Percentiles rank a stretch among this genome's conserved stretches.
phyloP scores from a whole-genome alignment of 1,140 invertebrate genomes.

The Eciton burchellii region DNA sequence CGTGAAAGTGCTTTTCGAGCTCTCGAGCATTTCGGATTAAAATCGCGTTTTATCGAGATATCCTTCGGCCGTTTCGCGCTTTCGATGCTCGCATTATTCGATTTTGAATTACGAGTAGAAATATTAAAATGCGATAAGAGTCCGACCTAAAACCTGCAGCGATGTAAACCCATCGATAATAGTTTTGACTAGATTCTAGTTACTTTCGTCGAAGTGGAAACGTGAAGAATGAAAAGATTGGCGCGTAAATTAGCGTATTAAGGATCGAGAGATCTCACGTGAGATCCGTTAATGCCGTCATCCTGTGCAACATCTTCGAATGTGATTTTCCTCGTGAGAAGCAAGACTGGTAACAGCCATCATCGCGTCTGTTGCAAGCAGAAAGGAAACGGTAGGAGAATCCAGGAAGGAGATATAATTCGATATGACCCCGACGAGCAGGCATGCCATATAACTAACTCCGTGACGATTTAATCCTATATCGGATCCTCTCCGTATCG shows the following conservation, averaged over 20 bases:
- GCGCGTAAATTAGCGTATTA: slow-evolving; percentile 48
- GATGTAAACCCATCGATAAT: no score
- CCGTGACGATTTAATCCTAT: slow-evolving; percentile 62
- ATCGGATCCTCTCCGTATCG: slow-evolving; percentile 38
- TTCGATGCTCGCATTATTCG: not conserved
- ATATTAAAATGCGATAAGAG: not conserved
- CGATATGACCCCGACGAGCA: slow-evolving; percentile 46
- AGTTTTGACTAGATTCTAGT: not conserved
- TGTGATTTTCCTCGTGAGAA: slow-evolving; percentile 57
- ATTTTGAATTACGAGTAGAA: not conserved
- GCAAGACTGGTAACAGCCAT: slow-evolving; percentile 41
- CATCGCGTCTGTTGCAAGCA: not conserved
- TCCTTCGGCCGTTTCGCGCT: not conserved
- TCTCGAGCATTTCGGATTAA: not conserved
- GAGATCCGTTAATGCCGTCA: slow-evolving; percentile 47
- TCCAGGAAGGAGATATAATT: slow-evolving; percentile 63
- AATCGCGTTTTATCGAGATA: slow-evolving; percentile 3
- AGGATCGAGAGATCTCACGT: slow-evolving; percentile 46
- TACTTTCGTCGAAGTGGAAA: not conserved
- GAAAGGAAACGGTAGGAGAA: not conserved
- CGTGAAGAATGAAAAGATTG: not conserved
- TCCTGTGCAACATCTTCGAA: slow-evolving; percentile 54
- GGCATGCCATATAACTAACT: slow-evolving; percentile 56
- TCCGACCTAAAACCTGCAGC: not conserved
- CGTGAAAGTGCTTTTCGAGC: not conserved